phyloP scores from a whole-genome alignment of 2,113 vertebrate species.

The Perognathus longimembris region DNA sequence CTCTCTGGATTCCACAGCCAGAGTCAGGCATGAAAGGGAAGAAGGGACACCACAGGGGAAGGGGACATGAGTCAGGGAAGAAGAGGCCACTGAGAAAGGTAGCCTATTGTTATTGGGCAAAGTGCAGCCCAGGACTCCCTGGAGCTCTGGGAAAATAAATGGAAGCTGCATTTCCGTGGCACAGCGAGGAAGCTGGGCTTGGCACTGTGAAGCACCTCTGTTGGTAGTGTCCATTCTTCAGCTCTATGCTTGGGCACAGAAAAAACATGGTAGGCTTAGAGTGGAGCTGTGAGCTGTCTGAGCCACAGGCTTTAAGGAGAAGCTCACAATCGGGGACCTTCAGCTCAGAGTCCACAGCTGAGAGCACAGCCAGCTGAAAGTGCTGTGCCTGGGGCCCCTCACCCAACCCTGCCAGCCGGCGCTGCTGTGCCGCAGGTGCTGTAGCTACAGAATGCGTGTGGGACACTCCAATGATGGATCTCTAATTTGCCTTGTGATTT shows the following conservation, averaged over 20 bases:
- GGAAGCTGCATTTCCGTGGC: neutral
- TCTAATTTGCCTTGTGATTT: neutral
- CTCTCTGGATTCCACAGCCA: neutral
- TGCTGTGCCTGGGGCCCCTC: fast-evolving
- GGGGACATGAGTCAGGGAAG: neutral
- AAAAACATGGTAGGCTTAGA: neutral
- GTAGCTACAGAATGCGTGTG: neutral
- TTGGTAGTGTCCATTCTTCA: neutral
- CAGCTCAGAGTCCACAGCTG: neutral
- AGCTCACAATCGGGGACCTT: neutral
- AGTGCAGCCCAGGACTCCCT: fast-evolving
- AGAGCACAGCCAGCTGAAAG: fast-evolving
- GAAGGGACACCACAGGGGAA: fast-evolving
- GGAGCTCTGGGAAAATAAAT: neutral
- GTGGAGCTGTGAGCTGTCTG: neutral
- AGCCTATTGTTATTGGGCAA: fast-evolving
- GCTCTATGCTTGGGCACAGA: neutral
- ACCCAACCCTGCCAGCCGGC: neutral
- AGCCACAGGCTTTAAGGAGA: neutral
- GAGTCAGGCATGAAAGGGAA: no score
- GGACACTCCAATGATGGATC: fast-evolving
- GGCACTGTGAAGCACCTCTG: neutral
- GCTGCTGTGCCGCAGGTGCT: neutral
- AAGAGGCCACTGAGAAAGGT: neutral
- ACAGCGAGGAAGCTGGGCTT: neutral